These are phyloP conservation scores for Ypsolopha sequella DNA, from an alignment of 2,888 invertebrate species.

Conservation along the genomic window DNA sequence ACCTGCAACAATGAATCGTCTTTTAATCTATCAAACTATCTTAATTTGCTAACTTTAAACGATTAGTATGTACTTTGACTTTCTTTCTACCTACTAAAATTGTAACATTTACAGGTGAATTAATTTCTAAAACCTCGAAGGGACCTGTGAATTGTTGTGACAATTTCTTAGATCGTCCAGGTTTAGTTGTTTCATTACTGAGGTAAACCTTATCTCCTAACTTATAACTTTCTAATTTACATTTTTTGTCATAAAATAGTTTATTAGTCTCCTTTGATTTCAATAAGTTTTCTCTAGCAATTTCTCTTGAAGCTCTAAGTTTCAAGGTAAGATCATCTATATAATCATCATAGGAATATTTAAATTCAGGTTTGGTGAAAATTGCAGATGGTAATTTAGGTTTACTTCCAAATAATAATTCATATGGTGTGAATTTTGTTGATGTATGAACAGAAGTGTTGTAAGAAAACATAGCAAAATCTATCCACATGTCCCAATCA, in stretches of 20 bases:
- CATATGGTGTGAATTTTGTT: slow-evolving; percentile 15
- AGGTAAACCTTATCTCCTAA: no score
- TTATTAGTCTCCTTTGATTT: slow-evolving; percentile 6
- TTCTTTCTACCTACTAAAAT: slow-evolving; percentile 11
- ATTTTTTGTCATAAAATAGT: neutral
- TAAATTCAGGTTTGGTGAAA: no score
- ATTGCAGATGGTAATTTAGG: slow-evolving; percentile 18
- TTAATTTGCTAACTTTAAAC: slow-evolving; percentile 11
- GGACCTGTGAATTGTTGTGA: slow-evolving; percentile 10
- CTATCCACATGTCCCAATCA: slow-evolving; percentile 27
- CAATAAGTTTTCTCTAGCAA: slow-evolving; percentile 14
- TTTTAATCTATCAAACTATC: slow-evolving; percentile 12
- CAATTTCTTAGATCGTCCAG: slow-evolving; percentile 11
- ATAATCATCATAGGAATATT: no score
- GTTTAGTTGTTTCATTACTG: slow-evolving; percentile 1
- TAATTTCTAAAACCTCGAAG: slow-evolving; percentile 10
- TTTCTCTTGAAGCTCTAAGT: slow-evolving; percentile 12
- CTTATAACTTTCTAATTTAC: no score
- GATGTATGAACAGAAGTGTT: no score
- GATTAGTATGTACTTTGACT: slow-evolving; percentile 11
- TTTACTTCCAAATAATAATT: slow-evolving; percentile 24
- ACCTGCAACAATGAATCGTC: slow-evolving; percentile 1
- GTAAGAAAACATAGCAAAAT: slow-evolving; percentile 13
- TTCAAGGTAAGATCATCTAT: slow-evolving; percentile 16
- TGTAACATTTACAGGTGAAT: slow-evolving; percentile 13